Base-by-base conservation (phyloP, 2,797 vertebrate species). In the Lepidocolaptes lacrymiger region DNA sequence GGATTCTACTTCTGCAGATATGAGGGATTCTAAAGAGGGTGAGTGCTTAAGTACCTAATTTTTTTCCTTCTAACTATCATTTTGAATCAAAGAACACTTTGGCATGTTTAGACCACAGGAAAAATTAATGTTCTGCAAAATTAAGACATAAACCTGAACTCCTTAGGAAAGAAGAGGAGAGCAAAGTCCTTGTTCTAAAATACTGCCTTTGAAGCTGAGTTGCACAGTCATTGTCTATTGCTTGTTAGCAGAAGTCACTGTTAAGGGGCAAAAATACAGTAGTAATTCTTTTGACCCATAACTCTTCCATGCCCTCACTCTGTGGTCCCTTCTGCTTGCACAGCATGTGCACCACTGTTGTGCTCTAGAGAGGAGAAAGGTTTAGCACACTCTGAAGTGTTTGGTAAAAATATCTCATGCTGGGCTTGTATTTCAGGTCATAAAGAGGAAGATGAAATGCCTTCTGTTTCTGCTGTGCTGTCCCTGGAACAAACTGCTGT, bases 21-120 rank as follows among this genome's bases (percentile, higher is more conserved):
- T 99, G 99, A 99, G 97, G 98, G 98, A 99, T 98, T 98, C 98
- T 71, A 98, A 98, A 75, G 98, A 99, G 97, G 98, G 99, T 99
- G 95, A 86, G 56, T 72, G 71, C n/a, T 84, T 4, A 44, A 11
- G 19, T 44, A 9, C 16, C 51, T n/a, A 19, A 10, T 6, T 79
- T 62, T 32, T 68, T 63, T n/a, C 6, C n/a, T 86, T 83, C 10
- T 46, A 0, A 14, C 34, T 74, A 0, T 67, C 12, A 21, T 66
- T 74, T 69, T 77, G n/a, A 56, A 49, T 74, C 28, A 24, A 52
- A 56, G 52, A 18, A 26, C 7, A 5, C 27, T 56, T 56, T 55
- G 30, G 58, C 17, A 9, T 7, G 6, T 89, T 71, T 39, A 41
- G 16, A 46, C 39, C n/a, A 11, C 34, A 64, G 28, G 39, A 68